phyloP scores from a whole-genome alignment of 2,888 invertebrate species.

The Entomobrya proxima region DNA sequence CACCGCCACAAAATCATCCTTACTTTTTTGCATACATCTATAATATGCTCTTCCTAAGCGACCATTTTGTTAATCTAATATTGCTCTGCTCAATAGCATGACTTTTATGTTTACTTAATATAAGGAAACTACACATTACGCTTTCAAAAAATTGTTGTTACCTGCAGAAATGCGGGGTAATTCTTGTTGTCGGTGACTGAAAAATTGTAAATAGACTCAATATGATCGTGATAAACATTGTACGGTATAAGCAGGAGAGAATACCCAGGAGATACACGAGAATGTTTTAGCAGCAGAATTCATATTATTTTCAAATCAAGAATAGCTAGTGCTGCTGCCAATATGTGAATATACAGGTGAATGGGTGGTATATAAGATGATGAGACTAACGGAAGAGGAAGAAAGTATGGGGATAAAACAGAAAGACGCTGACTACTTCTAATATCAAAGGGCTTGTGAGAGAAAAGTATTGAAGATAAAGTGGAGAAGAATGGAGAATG shows the following conservation, averaged over 20 bases:
- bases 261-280: background rate
- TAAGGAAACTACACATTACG: conserved; percentile 32
- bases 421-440: background rate
- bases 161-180: conserved; percentile 16
- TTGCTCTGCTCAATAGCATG: conserved; percentile 12
- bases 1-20: conserved; percentile 32
- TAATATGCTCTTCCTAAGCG: conserved; percentile 20
- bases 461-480: background rate
- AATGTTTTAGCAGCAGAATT: background rate
- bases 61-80: conserved; percentile 42
- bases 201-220: background rate
- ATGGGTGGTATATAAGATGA: conserved; percentile 26
- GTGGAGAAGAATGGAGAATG: background rate
- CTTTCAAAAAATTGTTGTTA: conserved; percentile 39
- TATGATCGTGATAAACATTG: background rate
- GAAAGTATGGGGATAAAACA: conserved; percentile 29
- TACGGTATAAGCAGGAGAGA: conserved; percentile 12
- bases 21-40: background rate
- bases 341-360: background rate
- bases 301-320: conserved; percentile 24
- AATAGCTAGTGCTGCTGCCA: background rate
- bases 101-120: background rate
- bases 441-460: background rate
- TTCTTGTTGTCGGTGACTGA: background rate
- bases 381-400: conserved; percentile 5